These are phyloP conservation scores for Chunga burmeisteri DNA, from an alignment of 2,113 vertebrate species.

Conservation along the genomic window DNA sequence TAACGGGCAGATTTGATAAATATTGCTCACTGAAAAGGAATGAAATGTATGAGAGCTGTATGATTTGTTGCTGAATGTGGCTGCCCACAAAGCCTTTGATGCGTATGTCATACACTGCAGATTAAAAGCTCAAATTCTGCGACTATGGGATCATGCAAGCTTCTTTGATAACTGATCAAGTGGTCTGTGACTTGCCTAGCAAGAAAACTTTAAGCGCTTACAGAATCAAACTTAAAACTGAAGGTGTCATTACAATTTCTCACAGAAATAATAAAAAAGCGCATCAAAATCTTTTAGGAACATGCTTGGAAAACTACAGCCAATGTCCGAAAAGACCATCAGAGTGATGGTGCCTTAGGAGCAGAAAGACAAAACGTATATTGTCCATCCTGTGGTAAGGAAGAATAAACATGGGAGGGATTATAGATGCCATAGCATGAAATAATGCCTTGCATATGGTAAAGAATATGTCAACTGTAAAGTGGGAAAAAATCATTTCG, in stretches of 20 bases:
- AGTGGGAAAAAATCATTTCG: neutral
- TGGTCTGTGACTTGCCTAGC: neutral
- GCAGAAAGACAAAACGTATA: neutral
- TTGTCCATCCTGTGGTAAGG: neutral
- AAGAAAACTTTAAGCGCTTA: neutral
- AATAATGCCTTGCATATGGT: neutral
- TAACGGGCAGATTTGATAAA: neutral
- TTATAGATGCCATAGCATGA: neutral
- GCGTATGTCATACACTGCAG: neutral
- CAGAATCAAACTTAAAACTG: neutral
- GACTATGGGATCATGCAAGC: conserved; percentile 19
- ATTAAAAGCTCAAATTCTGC: conserved; percentile 52
- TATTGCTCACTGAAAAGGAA: conserved; percentile 21
- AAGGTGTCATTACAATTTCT: neutral
- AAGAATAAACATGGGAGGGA: neutral
- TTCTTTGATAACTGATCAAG: conserved; percentile 34
- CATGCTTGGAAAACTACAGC: neutral
- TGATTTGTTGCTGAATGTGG: conserved; percentile 25
- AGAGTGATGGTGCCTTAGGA: neutral
- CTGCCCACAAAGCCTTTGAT: conserved; percentile 31
- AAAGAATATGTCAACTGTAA: neutral
- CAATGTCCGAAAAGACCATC: neutral
- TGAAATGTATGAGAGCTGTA: neutral
- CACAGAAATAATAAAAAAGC: neutral
- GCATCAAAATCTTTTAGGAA: neutral